Evolutionary conservation across 2,797 vertebrate species (phyloP).

Genomic region (Buphagus erythrorhynchus): DNA sequence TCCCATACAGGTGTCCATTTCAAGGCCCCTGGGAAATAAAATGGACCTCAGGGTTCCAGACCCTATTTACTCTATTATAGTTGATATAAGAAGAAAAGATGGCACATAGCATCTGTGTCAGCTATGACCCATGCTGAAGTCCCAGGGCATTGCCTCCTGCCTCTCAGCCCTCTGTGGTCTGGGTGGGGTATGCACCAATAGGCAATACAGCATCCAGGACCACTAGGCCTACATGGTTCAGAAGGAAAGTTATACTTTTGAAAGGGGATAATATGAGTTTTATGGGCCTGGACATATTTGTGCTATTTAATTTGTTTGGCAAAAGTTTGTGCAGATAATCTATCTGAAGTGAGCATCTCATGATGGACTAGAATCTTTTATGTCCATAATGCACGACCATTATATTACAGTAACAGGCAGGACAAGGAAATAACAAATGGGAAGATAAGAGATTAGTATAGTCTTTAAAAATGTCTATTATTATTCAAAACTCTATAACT

Average conservation of each 20-base stretch:
- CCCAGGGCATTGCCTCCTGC: background rate
- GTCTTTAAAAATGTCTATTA: slow-evolving; percentile 47
- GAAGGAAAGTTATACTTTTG: background rate
- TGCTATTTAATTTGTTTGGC: slow-evolving; percentile 25
- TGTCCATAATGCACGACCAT: slow-evolving; percentile 14
- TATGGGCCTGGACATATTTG: background rate
- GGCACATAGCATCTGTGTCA: background rate
- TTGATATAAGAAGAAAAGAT: background rate
- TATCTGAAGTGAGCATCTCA: background rate
- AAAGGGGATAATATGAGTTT: background rate
- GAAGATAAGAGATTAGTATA: slow-evolving; percentile 43
- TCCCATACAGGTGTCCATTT: background rate
- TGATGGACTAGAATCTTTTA: slow-evolving; percentile 27
- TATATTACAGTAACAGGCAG: slow-evolving; percentile 27
- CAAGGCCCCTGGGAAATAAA: background rate
- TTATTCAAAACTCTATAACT: slow-evolving; percentile 56
- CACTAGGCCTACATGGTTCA: background rate
- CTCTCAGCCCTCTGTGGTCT: background rate
- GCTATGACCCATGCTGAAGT: background rate
- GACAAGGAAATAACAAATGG: slow-evolving; percentile 46
- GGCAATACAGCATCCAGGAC: background rate
- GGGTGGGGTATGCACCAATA: background rate
- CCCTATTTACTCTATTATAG: background rate
- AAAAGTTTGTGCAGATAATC: background rate
- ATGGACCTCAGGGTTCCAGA: background rate